Evolutionary conservation across 2,888 invertebrate genomes (phyloP).

Genomic region (Rhingia campestris): DNA sequence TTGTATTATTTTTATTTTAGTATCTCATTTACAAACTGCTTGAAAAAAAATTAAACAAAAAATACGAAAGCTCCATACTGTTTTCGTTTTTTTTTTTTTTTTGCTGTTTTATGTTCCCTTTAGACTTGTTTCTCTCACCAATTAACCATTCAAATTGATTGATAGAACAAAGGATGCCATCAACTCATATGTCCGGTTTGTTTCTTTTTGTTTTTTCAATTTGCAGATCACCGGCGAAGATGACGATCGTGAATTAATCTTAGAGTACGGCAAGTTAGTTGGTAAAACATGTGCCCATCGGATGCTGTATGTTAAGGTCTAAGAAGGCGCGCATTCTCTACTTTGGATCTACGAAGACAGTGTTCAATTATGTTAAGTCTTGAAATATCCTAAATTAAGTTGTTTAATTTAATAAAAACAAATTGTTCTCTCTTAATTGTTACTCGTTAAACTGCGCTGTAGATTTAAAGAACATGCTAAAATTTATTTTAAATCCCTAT

Average conservation of each 20-base stretch:
- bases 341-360: slow-evolving; percentile 32
- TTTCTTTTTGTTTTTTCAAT: neutral
- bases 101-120: slow-evolving; percentile 13
- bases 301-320: slow-evolving; percentile 78
- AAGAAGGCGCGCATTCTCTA: slow-evolving; percentile 30
- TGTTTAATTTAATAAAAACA: slow-evolving; percentile 26
- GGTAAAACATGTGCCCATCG: slow-evolving; percentile 80
- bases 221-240: slow-evolving; percentile 77
- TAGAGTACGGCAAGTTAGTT: slow-evolving; percentile 81
- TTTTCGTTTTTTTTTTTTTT: slow-evolving; percentile 16
- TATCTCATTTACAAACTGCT: slow-evolving; percentile 17
- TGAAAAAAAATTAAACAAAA: slow-evolving; percentile 13
- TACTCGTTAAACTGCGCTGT: slow-evolving; percentile 36
- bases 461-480: slow-evolving; percentile 15
- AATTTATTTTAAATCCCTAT: slow-evolving; percentile 13
- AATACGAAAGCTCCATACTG: slow-evolving; percentile 39
- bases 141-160: slow-evolving; percentile 42
- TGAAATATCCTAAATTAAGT: slow-evolving; percentile 23
- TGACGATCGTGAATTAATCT: slow-evolving; percentile 76
- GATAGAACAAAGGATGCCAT: slow-evolving; percentile 24
- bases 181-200: neutral
- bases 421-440: slow-evolving; percentile 30
- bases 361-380: slow-evolving; percentile 48
- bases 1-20: slow-evolving; percentile 33
- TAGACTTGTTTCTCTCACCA: slow-evolving; percentile 16